These are phyloP conservation scores for Phorcus lineatus DNA, from an alignment of 2,888 invertebrate genomes.

Conservation along the genomic window DNA sequence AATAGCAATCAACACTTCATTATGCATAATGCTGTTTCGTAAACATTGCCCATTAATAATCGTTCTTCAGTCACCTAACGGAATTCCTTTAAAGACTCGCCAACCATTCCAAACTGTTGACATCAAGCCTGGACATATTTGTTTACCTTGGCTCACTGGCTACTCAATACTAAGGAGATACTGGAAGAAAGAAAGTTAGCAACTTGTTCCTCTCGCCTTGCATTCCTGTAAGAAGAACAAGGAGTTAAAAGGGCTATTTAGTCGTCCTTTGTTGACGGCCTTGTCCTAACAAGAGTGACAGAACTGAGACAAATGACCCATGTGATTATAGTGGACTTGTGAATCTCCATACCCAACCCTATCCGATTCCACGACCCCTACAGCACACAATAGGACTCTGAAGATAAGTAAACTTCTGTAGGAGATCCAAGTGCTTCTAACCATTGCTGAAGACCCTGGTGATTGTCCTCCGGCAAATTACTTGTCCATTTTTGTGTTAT, in stretches of 20 bases:
- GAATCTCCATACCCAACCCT: neutral
- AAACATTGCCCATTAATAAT: too few species aligned
- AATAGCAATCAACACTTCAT: too few species aligned
- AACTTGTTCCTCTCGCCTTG: neutral
- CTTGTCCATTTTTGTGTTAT: constrained; percentile 22
- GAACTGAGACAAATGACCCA: neutral
- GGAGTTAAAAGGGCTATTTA: neutral
- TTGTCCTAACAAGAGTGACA: neutral
- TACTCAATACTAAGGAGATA: too few species aligned
- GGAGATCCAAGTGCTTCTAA: neutral
- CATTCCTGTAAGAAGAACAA: neutral
- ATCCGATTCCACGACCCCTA: neutral
- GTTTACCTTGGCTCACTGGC: too few species aligned
- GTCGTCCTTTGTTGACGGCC: neutral
- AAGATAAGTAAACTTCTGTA: neutral
- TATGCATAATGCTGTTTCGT: too few species aligned
- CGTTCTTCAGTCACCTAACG: too few species aligned
- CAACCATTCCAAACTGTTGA: too few species aligned
- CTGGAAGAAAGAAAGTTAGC: too few species aligned
- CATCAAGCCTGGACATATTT: too few species aligned
- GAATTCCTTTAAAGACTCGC: too few species aligned
- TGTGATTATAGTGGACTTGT: constrained; percentile 1
- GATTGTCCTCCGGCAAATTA: constrained; percentile 16
- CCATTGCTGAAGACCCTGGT: neutral
- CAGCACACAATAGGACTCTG: neutral